phyloP scores from a whole-genome alignment of 1,140 invertebrate species.

The Zaprionus camerounensis region DNA sequence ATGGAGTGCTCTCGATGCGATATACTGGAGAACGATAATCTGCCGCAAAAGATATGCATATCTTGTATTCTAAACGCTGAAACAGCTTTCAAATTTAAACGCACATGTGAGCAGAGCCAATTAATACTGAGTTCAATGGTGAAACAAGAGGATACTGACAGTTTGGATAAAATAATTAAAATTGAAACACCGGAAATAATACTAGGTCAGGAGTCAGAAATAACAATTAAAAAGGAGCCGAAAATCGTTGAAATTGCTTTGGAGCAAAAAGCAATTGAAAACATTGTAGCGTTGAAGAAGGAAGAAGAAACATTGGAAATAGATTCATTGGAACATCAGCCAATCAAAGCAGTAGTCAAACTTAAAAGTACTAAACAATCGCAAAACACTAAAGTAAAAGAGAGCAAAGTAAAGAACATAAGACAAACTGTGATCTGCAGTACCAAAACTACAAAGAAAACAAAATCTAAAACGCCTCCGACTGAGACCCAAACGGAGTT shows the following conservation, averaged over 20 bases:
- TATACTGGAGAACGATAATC: not conserved
- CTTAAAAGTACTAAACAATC: not conserved
- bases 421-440: not conserved
- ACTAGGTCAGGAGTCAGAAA: not conserved
- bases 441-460: not conserved
- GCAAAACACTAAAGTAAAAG: not conserved
- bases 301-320: not conserved
- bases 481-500: not conserved
- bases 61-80: not conserved
- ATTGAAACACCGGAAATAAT: not conserved
- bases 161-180: not conserved
- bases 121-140: not conserved
- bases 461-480: not conserved
- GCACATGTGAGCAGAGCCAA: not conserved
- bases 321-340: not conserved
- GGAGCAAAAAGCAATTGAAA: not conserved
- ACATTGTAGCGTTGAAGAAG: not conserved
- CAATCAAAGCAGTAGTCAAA: not conserved
- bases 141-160: no score
- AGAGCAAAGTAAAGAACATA: not conserved
- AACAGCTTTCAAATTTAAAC: not conserved
- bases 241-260: not conserved
- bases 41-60: slow-evolving; percentile 3
- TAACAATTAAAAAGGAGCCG: not conserved
- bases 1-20: not conserved